Evolutionary conservation across 2,113 vertebrate genomes (phyloP).

Genomic region (Saguinus midas): DNA sequence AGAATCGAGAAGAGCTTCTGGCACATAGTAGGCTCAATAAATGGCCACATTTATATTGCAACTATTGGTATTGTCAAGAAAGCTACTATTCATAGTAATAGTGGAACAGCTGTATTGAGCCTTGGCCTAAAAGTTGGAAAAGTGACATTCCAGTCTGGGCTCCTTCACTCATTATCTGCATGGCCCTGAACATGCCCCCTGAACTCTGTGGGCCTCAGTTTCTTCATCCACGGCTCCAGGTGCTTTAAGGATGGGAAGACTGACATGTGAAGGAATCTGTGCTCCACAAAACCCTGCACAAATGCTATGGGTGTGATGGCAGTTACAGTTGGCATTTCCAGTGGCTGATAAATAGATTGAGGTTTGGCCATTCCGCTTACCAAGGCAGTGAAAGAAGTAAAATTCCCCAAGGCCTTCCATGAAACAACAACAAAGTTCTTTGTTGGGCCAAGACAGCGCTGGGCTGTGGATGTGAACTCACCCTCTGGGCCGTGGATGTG

Average conservation of each 20-base stretch:
- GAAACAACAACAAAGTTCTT: no score
- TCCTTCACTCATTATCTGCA: not conserved
- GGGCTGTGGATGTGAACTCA: no score
- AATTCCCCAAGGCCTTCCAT: no score
- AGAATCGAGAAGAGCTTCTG: not conserved
- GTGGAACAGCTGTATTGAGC: not conserved
- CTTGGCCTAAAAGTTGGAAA: fast-evolving
- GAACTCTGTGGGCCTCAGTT: not conserved
- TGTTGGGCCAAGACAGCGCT: no score
- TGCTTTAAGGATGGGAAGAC: not conserved
- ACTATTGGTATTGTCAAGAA: not conserved
- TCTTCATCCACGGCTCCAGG: not conserved
- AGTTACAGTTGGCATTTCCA: not conserved
- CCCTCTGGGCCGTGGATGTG: no score
- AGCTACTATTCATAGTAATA: fast-evolving
- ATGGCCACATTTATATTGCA: not conserved
- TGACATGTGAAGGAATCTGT: not conserved
- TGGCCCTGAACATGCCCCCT: not conserved
- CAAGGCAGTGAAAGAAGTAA: not conserved
- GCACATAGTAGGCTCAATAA: not conserved
- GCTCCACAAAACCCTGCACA: no score
- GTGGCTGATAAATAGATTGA: not conserved
- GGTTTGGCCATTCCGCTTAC: not conserved
- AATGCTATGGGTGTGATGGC: not conserved
- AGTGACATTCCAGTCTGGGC: fast-evolving